Evolutionary conservation across 1,140 invertebrate genomes (phyloP), one percentile per base, ranked within the genome.

Genomic region (Acyrthosiphon pisum): DNA sequence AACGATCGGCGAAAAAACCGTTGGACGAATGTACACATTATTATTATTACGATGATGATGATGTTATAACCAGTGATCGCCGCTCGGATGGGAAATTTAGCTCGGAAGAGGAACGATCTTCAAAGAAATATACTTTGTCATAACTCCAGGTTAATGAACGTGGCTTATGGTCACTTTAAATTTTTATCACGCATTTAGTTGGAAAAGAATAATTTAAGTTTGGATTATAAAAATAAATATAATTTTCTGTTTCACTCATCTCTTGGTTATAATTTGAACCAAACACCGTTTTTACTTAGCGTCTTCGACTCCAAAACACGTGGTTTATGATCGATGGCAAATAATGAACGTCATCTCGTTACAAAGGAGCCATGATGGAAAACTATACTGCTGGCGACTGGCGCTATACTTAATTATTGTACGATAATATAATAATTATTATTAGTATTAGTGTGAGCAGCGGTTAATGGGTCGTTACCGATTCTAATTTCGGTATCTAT

Each of bases 401-500:
- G 60, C 30, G 14, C 23, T 60, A 60, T 30, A n/a, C 23, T 22
- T 6, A 14, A 11, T 11, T 48, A 26, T 26, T 60, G 7, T 76
- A 18, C n/a, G 6, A n/a, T 60, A 60, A n/a, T 60, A 60, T 60
- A 76, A 76, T 76, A n/a, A 76, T 76, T 11, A 68, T 56, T 76
- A 76, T 76, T 76, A n/a, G n/a, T n/a, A 76, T n/a, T n/a, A 60
- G 60, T n/a, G 30, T 14, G 11, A 76, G 30, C 56, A 14, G 2
- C 60, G 83, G 22, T 84, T 41, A 84, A 84, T 84, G 37, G 41
- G 37, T 44, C 83, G 83, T 84, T 26, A 84, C 83, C 22, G 37
- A 84, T 41, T 84, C 56, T 76, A 44, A 91, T 60, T 91, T 41
- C 89, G 89, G 89, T 90, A 14, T n/a, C 41, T 30, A 76, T 76